phyloP scores from a whole-genome alignment of 2,797 vertebrate genomes.

The Sebastes cheni region DNA sequence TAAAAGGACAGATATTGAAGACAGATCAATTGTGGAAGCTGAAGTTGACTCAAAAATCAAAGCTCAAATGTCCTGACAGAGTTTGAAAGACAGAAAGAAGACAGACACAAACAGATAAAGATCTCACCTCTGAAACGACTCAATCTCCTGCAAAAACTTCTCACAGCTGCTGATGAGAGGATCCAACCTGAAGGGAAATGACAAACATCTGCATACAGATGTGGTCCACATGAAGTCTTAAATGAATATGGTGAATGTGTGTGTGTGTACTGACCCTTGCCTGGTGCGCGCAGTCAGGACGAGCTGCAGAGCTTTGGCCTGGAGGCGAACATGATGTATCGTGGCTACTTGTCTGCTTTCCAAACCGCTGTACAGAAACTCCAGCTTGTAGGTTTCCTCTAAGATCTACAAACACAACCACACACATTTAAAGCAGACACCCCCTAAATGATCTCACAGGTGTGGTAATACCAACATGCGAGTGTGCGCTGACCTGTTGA shows the following conservation, averaged over 20 bases:
- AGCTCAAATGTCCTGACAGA: not conserved
- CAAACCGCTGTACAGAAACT: slow-evolving; percentile 95
- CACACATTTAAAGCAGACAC: not conserved
- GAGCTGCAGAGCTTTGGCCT: slow-evolving; percentile 93
- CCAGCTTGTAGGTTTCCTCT: slow-evolving; percentile 96
- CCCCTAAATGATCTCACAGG: not conserved
- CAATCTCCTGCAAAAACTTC: slow-evolving; percentile 94
- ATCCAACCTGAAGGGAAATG: slow-evolving; percentile 82
- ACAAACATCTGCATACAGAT: not conserved
- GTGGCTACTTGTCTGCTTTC: slow-evolving; percentile 90
- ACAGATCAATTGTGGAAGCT: not conserved
- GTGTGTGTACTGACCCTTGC: slow-evolving; percentile 84
- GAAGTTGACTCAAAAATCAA: too few relatives aligned
- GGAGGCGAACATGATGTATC: slow-evolving; percentile 93
- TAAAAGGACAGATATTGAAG: not conserved
- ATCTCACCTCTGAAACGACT: slow-evolving; percentile 91
- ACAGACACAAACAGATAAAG: not conserved
- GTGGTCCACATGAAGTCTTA: not conserved
- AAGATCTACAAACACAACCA: slow-evolving; percentile 84
- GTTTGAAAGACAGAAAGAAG: not conserved
- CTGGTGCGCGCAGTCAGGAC: slow-evolving; percentile 89
- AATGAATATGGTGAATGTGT: not conserved
- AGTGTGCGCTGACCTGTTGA: slow-evolving; percentile 84
- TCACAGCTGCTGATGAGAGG: slow-evolving; percentile 90
- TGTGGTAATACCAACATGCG: not conserved